Evolutionary conservation across 2,888 invertebrate genomes (phyloP), one percentile per base, ranked within the genome.

Genomic region (Cheilosia urbana): DNA sequence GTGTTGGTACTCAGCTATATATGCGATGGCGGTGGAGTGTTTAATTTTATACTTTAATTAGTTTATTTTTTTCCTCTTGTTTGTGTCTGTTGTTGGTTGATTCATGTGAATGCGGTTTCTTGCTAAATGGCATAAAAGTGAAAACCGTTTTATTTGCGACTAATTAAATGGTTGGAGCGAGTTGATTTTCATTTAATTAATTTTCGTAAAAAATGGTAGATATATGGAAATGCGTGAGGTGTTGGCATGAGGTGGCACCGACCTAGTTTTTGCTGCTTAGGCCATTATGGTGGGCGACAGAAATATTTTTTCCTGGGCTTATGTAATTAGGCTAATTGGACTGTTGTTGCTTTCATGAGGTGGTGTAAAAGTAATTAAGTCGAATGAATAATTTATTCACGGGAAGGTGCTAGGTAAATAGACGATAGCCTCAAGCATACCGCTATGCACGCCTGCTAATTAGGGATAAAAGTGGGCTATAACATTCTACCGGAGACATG

Each of bases 81-180:
- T 82, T 88, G n/a, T 65, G 49, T 51, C 4, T 65, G 21, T 76
- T 65, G 37, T 34, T 65, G 15, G 42, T 42, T 79, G 63, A 79
- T 79, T 83, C 68, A 76, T 81, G 71, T 75, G 55, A 66, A 71
- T 66, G 71, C 53, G 80, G 76, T 62, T 76, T 62, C 60, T 66
- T 69, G 84, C 79, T 88, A 87, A 88, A 88, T 87, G 87, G 81
- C 71, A 87, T 88, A 87, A 87, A 87, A 84, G 87, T 87, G 87
- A 87, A 87, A 87, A 87, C 87, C 88, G 87, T 87, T 88, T 88
- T 88, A 87, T 88, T 87, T 88, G 87, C 75, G 87, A 87, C 88
- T 88, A 88, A 88, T 88, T 88, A 88, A 88, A 88, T 88, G 77
- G 55, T 72, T 55, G 57, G 71, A 47, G 71, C 42, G 83, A 83